Evolutionary conservation across 2,888 invertebrate genomes (phyloP).

Genomic region (Lordiphosa fenestrarum): DNA sequence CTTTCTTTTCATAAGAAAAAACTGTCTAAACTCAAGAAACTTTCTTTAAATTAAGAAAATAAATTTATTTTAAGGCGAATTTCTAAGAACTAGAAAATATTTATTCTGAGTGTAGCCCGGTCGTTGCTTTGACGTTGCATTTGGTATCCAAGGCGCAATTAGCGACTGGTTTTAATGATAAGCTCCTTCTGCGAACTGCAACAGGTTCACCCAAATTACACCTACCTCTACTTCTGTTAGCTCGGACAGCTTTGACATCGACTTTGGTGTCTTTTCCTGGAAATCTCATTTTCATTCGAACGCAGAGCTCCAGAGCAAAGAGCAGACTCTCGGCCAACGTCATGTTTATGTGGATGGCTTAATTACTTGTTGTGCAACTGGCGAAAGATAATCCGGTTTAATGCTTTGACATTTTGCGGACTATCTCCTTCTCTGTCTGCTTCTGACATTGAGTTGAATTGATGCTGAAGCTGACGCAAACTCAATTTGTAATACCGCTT

Average conservation of each 20-base stretch:
- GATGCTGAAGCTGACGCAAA: slow-evolving; percentile 8
- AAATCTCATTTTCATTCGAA: not conserved
- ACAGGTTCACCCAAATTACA: too few species aligned
- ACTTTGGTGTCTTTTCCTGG: not conserved
- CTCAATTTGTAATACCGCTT: slow-evolving; percentile 20
- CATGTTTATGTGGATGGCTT: slow-evolving; percentile 3
- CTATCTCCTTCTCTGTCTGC: not conserved
- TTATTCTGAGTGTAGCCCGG: too few species aligned
- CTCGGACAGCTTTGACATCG: too few species aligned
- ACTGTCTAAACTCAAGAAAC: too few species aligned
- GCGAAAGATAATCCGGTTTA: slow-evolving; percentile 25
- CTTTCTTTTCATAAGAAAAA: too few species aligned
- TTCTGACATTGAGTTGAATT: slow-evolving; percentile 20
- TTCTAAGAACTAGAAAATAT: not conserved
- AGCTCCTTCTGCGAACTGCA: too few species aligned
- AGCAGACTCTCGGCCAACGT: not conserved
- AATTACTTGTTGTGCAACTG: slow-evolving; percentile 33
- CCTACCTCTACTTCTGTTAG: too few species aligned
- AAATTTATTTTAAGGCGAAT: not conserved
- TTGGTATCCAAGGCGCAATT: too few species aligned
- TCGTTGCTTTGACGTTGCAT: too few species aligned
- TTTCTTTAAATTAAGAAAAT: too few species aligned
- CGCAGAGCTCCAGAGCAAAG: too few species aligned
- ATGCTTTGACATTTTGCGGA: slow-evolving; percentile 17
- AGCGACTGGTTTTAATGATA: too few species aligned